These are phyloP conservation scores for Eugnorisma glareosa DNA, from an alignment of 2,888 invertebrate species.

Conservation along the genomic window DNA sequence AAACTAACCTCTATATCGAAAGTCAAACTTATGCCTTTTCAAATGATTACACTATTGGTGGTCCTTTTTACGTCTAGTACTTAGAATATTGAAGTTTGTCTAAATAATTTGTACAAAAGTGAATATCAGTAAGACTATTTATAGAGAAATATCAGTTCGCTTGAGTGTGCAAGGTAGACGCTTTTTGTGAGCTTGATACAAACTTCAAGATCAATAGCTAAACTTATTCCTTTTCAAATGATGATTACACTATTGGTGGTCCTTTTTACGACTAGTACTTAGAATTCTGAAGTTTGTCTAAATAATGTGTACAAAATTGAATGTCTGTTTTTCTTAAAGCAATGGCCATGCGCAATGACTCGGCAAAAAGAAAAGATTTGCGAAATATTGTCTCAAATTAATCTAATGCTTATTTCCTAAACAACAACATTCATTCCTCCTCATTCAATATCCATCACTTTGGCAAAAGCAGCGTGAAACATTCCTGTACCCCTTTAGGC, in stretches of 20 bases:
- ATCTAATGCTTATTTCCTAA: not conserved
- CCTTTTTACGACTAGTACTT: no score
- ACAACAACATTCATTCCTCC: not conserved
- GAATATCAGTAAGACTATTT: no score
- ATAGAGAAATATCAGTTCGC: no score
- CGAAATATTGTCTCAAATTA: not conserved
- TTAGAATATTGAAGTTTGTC: not conserved
- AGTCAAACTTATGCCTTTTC: not conserved
- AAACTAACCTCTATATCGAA: no score
- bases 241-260: no score
- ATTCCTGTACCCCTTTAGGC: constrained; percentile 17
- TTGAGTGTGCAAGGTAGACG: no score
- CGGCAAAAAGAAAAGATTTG: not conserved
- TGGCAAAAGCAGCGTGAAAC: not conserved
- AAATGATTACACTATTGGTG: not conserved
- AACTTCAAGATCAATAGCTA: no score
- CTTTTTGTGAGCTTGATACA: no score
- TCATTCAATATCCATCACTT: constrained; percentile 5
- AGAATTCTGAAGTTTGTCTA: no score
- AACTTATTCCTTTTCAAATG: no score
- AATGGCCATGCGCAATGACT: not conserved
- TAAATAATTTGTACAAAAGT: not conserved
- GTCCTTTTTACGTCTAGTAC: not conserved
- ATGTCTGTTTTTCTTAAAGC: not conserved
- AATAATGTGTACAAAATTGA: not conserved